Conservation (phyloP, 2,113 vertebrate genomes). For the Apteryx owenii region DNA sequence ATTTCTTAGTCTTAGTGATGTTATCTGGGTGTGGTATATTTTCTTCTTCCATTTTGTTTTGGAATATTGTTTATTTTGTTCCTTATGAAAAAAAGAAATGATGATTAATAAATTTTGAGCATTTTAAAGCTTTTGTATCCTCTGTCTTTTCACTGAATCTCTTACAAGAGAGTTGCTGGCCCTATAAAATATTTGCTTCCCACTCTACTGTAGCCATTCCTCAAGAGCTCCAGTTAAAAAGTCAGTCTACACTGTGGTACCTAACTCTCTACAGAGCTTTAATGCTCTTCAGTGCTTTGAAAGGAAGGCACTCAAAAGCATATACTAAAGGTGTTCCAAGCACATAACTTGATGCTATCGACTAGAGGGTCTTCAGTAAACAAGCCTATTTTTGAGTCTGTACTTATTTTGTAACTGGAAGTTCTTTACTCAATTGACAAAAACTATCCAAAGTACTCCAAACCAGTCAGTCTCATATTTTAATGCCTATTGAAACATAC, state of each 20-base stretch:
- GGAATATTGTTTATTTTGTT: constrained; percentile 48
- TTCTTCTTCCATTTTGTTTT: constrained; percentile 43
- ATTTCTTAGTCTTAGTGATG: constrained; percentile 8
- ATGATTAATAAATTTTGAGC: constrained; percentile 72
- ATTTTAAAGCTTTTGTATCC: constrained; percentile 40
- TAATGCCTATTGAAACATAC: not conserved
- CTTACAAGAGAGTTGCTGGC: not conserved
- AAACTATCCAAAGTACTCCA: not conserved
- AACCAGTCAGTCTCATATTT: not conserved
- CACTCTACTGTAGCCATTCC: not conserved
- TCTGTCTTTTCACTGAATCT: not conserved
- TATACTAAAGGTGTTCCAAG: not conserved
- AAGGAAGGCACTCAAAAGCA: not conserved
- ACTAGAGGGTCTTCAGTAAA: not conserved
- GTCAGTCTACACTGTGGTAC: not conserved
- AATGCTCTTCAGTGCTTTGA: not conserved
- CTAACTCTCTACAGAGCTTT: rapidly evolving
- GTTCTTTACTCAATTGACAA: not conserved
- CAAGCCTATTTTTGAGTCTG: not conserved
- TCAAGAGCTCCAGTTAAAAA: not conserved
- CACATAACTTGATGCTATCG: not conserved
- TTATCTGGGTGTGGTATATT: constrained; percentile 47
- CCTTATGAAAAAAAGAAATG: not conserved
- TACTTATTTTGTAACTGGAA: not conserved
- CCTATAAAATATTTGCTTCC: not conserved